A percentile compares a stretch with the other conserved stretches of the same genome.
Evolutionary conservation across 1,140 invertebrate genomes (phyloP).

Genomic region (Pseudomyrmex gracilis): DNA sequence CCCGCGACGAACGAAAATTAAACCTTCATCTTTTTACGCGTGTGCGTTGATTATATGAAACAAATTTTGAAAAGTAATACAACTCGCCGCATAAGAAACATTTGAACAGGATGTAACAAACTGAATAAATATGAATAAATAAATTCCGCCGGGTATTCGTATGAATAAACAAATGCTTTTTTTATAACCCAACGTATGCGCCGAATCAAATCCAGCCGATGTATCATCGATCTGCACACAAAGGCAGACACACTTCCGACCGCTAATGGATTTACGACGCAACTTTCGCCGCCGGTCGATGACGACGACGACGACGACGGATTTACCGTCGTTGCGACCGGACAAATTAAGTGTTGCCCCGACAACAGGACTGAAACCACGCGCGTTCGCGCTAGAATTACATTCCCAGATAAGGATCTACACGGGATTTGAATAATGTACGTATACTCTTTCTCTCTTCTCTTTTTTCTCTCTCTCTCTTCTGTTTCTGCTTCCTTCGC

Average conservation of each 20-base stretch:
- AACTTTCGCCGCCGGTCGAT: background rate
- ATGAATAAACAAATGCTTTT: background rate
- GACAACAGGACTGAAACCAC: constrained; percentile 73
- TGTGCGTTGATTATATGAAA: no score
- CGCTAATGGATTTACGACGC: constrained; percentile 31
- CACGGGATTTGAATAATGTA: constrained; percentile 79
- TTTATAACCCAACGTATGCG: background rate
- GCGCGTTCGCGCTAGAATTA: constrained; percentile 78
- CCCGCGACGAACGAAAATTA: background rate
- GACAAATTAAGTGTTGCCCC: constrained; percentile 78
- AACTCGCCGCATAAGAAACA: no score
- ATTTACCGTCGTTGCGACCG: constrained; percentile 14
- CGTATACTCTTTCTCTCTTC: constrained; percentile 20
- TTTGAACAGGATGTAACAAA: background rate
- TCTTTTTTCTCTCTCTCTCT: background rate
- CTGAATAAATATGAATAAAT: no score
- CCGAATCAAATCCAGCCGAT: background rate
- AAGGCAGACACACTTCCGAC: constrained; percentile 48
- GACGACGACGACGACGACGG: constrained; percentile 20
- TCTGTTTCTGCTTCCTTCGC: background rate
- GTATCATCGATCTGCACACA: constrained; percentile 61
- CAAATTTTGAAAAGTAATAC: no score
- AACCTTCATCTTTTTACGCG: background rate
- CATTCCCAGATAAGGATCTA: constrained; percentile 78
- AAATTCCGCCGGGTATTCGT: no score